Evolutionary conservation across 2,888 invertebrate species (phyloP).

Genomic region (Pristionchus exspectatus): DNA sequence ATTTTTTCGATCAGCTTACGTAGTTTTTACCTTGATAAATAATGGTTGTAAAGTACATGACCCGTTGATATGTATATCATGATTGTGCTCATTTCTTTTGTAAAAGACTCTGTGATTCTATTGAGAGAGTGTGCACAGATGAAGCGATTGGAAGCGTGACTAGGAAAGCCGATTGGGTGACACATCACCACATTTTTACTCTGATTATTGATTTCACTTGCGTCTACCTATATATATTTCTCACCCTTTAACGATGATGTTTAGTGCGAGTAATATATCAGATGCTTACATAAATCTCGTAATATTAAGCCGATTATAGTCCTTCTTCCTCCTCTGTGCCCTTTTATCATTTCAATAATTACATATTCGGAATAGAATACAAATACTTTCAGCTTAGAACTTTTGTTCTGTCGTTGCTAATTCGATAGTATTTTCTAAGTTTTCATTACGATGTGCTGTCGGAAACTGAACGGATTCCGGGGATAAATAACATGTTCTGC

Average conservation of each 20-base stretch:
- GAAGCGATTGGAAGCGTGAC: neutral
- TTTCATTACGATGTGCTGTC: too few species aligned
- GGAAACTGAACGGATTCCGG: neutral
- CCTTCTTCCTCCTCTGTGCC: too few species aligned
- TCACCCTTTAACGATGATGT: neutral
- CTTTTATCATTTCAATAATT: too few species aligned
- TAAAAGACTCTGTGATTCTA: neutral
- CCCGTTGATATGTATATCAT: neutral
- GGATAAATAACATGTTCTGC: neutral
- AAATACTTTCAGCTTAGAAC: neutral
- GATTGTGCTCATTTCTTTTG: neutral
- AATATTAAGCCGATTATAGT: too few species aligned
- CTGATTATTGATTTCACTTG: neutral
- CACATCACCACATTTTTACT: neutral
- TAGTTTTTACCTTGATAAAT: too few species aligned
- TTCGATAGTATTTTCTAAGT: too few species aligned
- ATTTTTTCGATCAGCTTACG: too few species aligned
- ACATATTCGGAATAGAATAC: too few species aligned
- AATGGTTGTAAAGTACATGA: neutral
- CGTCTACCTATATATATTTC: neutral
- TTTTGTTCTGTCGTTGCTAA: neutral
- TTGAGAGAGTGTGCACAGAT: neutral
- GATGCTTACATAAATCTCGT: neutral
- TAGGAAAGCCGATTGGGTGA: neutral
- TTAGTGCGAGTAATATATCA: too few species aligned